phyloP scores from a whole-genome alignment of 2,797 vertebrate species.

The Trichosurus vulpecula region DNA sequence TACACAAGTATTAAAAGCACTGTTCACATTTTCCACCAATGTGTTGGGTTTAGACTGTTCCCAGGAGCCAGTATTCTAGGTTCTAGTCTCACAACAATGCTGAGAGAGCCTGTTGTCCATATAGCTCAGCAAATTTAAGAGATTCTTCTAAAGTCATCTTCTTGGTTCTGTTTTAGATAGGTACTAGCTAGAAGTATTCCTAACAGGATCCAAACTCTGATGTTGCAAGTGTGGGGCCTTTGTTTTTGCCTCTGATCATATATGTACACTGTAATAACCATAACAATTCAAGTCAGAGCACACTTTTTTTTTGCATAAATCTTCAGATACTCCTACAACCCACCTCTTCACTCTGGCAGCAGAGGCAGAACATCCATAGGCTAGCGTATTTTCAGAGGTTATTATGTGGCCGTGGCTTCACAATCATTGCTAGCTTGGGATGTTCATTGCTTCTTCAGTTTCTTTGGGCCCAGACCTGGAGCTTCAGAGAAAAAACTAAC shows the following conservation, averaged over 20 bases:
- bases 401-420: background rate
- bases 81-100: background rate
- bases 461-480: background rate
- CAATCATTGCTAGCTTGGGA: background rate
- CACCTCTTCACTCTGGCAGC: background rate
- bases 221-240: background rate
- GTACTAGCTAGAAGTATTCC: background rate
- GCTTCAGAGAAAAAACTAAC: background rate
- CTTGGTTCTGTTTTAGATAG: conserved; percentile 4
- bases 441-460: background rate
- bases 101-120: background rate
- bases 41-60: background rate
- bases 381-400: background rate
- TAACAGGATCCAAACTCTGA: background rate
- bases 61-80: background rate
- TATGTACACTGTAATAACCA: background rate
- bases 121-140: background rate
- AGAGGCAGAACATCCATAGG: background rate
- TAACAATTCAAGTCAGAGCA: background rate
- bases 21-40: background rate
- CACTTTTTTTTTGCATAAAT: background rate
- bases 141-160: background rate
- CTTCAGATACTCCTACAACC: background rate
- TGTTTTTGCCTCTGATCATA: conserved; percentile 6
- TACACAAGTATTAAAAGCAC: background rate